phyloP scores from a whole-genome alignment of 2,797 vertebrate genomes.

The Oreonectes daqikongensis region DNA sequence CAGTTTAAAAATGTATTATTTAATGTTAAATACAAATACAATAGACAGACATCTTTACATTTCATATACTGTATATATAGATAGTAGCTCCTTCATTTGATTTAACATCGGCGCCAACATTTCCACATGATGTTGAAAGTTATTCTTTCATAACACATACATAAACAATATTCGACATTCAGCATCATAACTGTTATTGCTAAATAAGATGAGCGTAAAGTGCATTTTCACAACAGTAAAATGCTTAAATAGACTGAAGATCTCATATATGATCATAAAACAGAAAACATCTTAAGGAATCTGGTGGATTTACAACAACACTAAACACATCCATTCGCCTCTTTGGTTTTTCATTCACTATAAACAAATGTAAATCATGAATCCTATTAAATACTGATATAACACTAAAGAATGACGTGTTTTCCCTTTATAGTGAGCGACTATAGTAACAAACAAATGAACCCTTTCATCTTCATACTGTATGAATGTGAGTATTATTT shows the following conservation, averaged over 20 bases:
- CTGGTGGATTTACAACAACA: neutral
- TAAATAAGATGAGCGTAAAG: slow-evolving; percentile 3
- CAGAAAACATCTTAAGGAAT: no score
- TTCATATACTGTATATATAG: neutral
- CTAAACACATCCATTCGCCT: neutral
- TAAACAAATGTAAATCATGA: neutral
- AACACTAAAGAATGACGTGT: slow-evolving; percentile 13
- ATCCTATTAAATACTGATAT: slow-evolving; percentile 11
- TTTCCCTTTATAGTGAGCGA: neutral
- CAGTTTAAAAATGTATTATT: neutral
- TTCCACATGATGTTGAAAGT: neutral
- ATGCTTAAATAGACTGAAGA: neutral
- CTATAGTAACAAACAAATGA: neutral
- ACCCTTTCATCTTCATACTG: neutral
- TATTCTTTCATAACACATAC: neutral
- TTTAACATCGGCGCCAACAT: neutral
- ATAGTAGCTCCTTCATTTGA: neutral
- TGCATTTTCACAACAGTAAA: slow-evolving; percentile 17
- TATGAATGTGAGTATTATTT: neutral
- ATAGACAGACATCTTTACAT: neutral
- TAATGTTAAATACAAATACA: neutral
- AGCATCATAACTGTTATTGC: neutral
- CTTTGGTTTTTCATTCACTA: neutral
- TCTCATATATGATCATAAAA: no score
- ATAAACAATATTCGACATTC: neutral